Conservation (phyloP, 1,140 invertebrate genomes). For the Acarapis woodi region DNA sequence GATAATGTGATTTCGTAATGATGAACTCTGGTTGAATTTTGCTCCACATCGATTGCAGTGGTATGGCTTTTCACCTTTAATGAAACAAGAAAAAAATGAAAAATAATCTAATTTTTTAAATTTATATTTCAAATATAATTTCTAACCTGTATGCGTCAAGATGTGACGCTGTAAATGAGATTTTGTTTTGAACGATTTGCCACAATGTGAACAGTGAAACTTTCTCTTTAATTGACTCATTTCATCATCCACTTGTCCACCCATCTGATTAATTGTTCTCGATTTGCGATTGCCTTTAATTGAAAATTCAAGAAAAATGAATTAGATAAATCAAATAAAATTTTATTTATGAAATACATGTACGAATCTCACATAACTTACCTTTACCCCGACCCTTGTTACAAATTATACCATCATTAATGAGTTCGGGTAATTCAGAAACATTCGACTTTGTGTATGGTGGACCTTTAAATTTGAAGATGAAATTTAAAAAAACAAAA, state of each 20-base stretch:
- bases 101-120: no score
- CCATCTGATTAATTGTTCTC: slow-evolving; percentile 6
- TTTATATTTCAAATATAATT: no score
- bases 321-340: no score
- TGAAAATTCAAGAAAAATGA: no score
- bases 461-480: no score
- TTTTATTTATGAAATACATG: no score
- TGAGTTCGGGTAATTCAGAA: background rate
- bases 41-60: slow-evolving; percentile 10
- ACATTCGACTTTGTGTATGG: slow-evolving; percentile 4
- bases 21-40: slow-evolving; percentile 11
- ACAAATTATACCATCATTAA: background rate
- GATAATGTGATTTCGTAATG: slow-evolving; percentile 11
- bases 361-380: no score
- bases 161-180: slow-evolving; percentile 11
- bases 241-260: background rate
- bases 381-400: slow-evolving; percentile 2
- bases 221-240: slow-evolving; percentile 7
- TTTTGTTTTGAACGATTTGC: slow-evolving; percentile 12
- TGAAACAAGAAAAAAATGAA: no score
- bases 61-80: slow-evolving; percentile 12
- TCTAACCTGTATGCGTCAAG: slow-evolving; percentile 11
- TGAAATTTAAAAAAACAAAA: no score
- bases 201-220: slow-evolving; percentile 12
- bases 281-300: slow-evolving; percentile 11